These are phyloP conservation scores for Pyxicephalus adspersus DNA, from an alignment of 2,113 vertebrate genomes.

Conservation along the genomic window DNA sequence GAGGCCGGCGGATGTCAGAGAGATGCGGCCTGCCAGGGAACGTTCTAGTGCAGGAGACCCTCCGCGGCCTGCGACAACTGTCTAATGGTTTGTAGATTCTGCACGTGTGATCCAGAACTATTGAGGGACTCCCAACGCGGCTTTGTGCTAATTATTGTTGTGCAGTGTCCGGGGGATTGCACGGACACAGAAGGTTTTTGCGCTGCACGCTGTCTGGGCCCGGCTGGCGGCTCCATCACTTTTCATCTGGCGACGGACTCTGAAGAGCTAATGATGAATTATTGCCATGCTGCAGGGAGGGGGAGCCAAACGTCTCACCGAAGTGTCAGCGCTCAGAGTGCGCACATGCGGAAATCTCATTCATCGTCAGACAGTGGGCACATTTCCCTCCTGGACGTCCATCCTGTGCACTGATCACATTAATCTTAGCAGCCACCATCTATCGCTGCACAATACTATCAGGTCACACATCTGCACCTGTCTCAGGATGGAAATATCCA, in stretches of 20 bases:
- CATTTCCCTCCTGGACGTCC: too few relatives aligned
- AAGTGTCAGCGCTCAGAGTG: constrained; percentile 84
- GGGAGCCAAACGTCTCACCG: constrained; percentile 81
- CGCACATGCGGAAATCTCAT: constrained; percentile 79
- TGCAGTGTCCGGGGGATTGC: constrained; percentile 92
- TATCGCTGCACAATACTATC: too few relatives aligned
- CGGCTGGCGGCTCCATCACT: constrained; percentile 92
- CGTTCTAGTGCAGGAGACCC: constrained; percentile 59
- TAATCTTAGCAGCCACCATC: too few relatives aligned
- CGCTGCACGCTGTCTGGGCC: constrained; percentile 79
- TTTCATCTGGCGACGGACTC: constrained; percentile 97
- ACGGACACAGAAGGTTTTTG: constrained; percentile 93
- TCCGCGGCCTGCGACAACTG: constrained; percentile 60
- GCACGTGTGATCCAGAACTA: constrained; percentile 92
- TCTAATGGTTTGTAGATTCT: constrained; percentile 84
- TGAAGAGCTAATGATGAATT: constrained; percentile 99
- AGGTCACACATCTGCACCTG: too few relatives aligned
- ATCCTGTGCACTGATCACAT: too few relatives aligned
- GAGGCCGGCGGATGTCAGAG: constrained; percentile 70
- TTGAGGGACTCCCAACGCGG: constrained; percentile 93
- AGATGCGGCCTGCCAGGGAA: constrained; percentile 57
- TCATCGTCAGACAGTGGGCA: too few relatives aligned
- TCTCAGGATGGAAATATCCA: too few relatives aligned
- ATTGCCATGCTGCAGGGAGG: constrained; percentile 88
- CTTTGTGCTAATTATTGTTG: constrained; percentile 97